These are phyloP conservation scores for Lasaia peninsularis DNA, from an alignment of 1,140 invertebrate species.

Conservation along the genomic window DNA sequence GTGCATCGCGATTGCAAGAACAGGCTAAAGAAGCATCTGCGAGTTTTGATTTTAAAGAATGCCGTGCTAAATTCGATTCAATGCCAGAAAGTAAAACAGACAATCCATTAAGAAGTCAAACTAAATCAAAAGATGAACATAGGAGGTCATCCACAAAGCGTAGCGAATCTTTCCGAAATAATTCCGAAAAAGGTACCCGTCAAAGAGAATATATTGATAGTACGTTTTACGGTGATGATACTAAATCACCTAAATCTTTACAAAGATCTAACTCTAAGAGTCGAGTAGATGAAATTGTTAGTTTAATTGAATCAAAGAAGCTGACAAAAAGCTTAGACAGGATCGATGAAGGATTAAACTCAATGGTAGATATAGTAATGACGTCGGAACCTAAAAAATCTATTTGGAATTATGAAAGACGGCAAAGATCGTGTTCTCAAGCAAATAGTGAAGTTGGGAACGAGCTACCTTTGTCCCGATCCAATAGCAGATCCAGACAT, in stretches of 20 bases:
- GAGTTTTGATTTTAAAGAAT: conserved; percentile 64
- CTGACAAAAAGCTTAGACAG: conserved; percentile 87
- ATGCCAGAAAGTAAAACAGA: conserved; percentile 74
- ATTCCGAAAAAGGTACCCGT: conserved; percentile 64
- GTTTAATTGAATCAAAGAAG: conserved; percentile 75
- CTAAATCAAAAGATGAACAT: conserved; percentile 58
- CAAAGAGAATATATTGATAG: conserved; percentile 73
- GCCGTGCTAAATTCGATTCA: conserved; percentile 77
- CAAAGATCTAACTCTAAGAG: conserved; percentile 75
- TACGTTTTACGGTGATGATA: conserved; percentile 58
- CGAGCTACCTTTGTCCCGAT: conserved; percentile 58
- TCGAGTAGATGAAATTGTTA: conserved; percentile 75
- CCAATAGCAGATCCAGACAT: conserved; percentile 49
- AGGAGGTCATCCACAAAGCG: conserved; percentile 63
- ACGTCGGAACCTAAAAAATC: conserved; percentile 73
- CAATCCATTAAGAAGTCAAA: conserved; percentile 52
- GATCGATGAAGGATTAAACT: conserved; percentile 85
- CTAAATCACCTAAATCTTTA: conserved; percentile 40
- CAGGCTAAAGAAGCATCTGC: conserved; percentile 52
- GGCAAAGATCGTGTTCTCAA: conserved; percentile 66
- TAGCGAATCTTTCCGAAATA: conserved; percentile 72
- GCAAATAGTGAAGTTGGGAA: conserved; percentile 68
- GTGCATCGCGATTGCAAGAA: conserved; percentile 79
- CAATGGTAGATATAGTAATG: conserved; percentile 84
- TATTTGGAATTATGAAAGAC: conserved; percentile 67